Percentiles rank a stretch among this genome's conserved stretches.
These are phyloP conservation scores for Megaptera novaeangliae DNA, from an alignment of 2,113 vertebrate species.

Conservation along the genomic window DNA sequence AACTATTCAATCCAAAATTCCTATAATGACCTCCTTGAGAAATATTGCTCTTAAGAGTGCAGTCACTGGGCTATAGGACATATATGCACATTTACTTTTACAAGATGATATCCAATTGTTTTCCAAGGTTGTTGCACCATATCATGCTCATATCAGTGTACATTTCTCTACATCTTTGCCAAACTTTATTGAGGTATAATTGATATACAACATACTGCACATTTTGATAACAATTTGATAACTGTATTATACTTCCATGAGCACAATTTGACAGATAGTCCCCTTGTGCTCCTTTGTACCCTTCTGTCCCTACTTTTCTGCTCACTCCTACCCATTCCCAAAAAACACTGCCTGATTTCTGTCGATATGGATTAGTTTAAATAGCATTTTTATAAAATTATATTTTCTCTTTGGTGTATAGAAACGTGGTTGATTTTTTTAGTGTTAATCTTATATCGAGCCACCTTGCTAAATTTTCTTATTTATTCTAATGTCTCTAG, in stretches of 20 bases:
- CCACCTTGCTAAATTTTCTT: neutral
- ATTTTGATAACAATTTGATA: neutral
- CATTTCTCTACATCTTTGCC: neutral
- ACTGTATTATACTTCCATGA: neutral
- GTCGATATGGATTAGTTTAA: neutral
- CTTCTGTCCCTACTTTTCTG: neutral
- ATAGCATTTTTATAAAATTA: neutral
- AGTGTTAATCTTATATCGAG: neutral
- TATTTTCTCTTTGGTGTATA: neutral
- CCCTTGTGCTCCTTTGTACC: neutral
- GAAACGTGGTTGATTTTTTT: neutral
- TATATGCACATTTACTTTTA: neutral
- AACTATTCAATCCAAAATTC: neutral
- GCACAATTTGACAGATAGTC: neutral
- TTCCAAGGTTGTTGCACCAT: neutral
- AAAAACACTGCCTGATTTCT: neutral
- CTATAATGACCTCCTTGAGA: neutral
- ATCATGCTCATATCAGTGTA: neutral
- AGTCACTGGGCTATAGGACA: neutral
- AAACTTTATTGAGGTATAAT: neutral
- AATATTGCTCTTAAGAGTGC: neutral
- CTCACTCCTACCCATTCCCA: neutral
- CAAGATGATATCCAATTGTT: neutral
- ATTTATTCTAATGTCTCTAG: neutral
- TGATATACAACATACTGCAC: neutral